Evolutionary conservation across 1,140 invertebrate species (phyloP).

Genomic region (Temnothorax longispinosus): DNA sequence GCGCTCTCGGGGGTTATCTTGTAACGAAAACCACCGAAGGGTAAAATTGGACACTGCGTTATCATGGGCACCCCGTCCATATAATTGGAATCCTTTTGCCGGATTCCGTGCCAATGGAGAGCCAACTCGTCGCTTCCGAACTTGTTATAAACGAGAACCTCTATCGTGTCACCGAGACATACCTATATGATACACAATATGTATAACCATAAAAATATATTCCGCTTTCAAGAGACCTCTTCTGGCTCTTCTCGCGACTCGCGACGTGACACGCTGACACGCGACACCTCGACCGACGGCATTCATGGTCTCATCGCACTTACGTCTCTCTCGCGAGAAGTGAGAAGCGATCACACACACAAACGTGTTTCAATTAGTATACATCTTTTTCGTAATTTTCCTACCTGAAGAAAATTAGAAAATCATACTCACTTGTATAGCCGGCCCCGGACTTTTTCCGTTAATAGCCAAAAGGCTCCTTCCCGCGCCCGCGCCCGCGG

Average conservation of each 20-base stretch:
- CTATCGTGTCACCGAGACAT: conserved; percentile 90
- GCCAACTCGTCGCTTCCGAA: conserved; percentile 72
- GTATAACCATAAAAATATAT: too few species aligned
- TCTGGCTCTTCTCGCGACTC: too few species aligned
- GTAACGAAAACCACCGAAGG: conserved; percentile 86
- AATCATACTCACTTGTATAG: conserved; percentile 88
- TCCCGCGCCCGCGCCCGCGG: background rate
- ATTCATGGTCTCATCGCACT: too few species aligned
- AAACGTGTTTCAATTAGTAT: too few species aligned
- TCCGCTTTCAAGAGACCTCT: too few species aligned
- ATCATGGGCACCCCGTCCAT: conserved; percentile 89
- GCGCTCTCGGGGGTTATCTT: conserved; percentile 84
- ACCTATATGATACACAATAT: conserved; percentile 82
- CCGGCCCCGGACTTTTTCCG: conserved; percentile 93
- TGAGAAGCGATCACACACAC: too few species aligned
- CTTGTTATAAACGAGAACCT: conserved; percentile 89
- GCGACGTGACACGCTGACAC: too few species aligned
- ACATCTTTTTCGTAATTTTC: too few species aligned
- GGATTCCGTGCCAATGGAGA: conserved; percentile 84
- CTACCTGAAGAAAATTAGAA: too few species aligned
- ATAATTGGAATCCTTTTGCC: conserved; percentile 78
- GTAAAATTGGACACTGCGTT: conserved; percentile 88
- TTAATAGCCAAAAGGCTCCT: conserved; percentile 86
- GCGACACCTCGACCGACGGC: too few species aligned
- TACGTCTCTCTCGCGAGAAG: too few species aligned